A percentile compares a stretch with the other conserved stretches of the same genome.
These are phyloP conservation scores for Poecilia wingei DNA, from an alignment of 2,797 vertebrate species.

Conservation along the genomic window DNA sequence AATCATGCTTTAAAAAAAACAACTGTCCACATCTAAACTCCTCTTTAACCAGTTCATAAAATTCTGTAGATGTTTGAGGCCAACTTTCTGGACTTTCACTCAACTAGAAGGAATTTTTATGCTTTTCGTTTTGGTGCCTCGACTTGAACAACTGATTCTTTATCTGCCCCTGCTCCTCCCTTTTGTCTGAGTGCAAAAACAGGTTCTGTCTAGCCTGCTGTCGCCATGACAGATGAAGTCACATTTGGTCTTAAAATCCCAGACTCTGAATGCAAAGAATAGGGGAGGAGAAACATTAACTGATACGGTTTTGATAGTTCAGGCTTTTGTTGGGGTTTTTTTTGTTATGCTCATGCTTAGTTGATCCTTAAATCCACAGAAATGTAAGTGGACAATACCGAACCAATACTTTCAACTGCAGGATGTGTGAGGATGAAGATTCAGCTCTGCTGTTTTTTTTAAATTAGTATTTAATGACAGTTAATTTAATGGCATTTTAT, in stretches of 20 bases:
- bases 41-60: neutral
- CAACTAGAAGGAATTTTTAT: neutral
- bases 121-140: neutral
- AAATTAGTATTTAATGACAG: neutral
- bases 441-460: neutral
- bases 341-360: conserved; percentile 54
- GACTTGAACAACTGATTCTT: neutral
- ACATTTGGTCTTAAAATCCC: conserved; percentile 10
- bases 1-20: neutral
- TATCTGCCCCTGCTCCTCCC: neutral
- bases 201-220: conserved; percentile 41
- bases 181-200: conserved; percentile 11
- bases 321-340: conserved; percentile 21
- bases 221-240: conserved; percentile 17
- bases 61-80: neutral
- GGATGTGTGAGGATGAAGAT: conserved; percentile 35
- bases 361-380: conserved; percentile 37
- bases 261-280: neutral
- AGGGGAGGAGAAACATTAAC: neutral
- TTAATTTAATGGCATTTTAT: neutral
- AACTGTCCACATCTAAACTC: neutral
- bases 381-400: conserved; percentile 25
- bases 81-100: neutral
- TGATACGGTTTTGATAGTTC: neutral
- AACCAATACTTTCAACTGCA: neutral